phyloP scores from a whole-genome alignment of 2,888 invertebrate genomes.

The Lapara coniferarum region DNA sequence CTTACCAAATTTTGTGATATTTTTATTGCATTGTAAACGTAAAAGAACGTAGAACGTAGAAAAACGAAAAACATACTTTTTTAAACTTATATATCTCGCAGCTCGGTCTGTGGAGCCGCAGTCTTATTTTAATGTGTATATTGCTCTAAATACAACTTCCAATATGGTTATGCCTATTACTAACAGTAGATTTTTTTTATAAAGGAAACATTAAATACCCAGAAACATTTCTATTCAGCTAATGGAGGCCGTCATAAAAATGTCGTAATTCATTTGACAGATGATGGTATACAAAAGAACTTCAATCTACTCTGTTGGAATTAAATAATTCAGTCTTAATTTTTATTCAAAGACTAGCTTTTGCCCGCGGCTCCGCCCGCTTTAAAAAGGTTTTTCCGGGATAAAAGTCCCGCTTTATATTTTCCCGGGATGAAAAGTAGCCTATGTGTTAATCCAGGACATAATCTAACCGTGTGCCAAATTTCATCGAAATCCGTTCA shows the following conservation, averaged over 20 bases:
- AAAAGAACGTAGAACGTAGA: too few species aligned
- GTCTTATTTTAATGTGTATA: background rate
- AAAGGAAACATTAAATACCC: slow-evolving; percentile 46
- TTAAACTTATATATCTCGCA: background rate
- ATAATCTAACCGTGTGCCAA: too few species aligned
- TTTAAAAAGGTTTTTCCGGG: too few species aligned
- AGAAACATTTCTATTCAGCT: slow-evolving; percentile 57
- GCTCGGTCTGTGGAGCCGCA: background rate
- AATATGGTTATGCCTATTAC: background rate
- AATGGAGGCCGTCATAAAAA: slow-evolving; percentile 61
- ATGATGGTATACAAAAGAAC: slow-evolving; percentile 58
- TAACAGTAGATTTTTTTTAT: slow-evolving; percentile 41
- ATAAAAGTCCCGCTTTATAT: too few species aligned
- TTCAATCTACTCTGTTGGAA: slow-evolving; percentile 55
- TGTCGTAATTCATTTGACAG: slow-evolving; percentile 67
- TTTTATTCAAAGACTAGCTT: slow-evolving; percentile 50
- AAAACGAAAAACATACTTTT: too few species aligned
- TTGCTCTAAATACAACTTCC: background rate
- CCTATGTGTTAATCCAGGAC: too few species aligned
- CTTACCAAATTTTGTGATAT: slow-evolving; percentile 57
- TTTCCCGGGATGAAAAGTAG: too few species aligned
- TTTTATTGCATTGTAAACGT: slow-evolving; percentile 65
- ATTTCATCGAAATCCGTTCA: too few species aligned
- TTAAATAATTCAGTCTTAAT: slow-evolving; percentile 59
- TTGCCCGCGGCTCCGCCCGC: too few species aligned